Conservation (phyloP, 1,140 invertebrate species). For the Pseudomyrmex flavicornis region DNA sequence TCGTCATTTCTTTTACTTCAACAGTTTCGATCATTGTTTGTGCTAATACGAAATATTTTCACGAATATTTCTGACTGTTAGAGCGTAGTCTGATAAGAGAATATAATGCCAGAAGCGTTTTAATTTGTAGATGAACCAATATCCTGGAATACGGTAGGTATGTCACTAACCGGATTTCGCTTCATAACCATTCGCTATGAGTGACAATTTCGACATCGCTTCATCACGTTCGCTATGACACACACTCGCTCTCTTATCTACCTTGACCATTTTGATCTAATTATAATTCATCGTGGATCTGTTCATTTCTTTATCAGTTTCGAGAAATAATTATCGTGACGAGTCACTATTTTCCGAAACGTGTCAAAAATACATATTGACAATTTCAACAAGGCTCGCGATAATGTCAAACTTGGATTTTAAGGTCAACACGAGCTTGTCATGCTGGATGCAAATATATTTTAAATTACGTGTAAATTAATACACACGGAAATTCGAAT, state of each 20-base stretch:
- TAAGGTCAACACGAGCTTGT: too few relatives aligned
- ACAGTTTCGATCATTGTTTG: too few relatives aligned
- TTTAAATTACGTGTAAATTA: not conserved
- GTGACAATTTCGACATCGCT: slow-evolving; percentile 63
- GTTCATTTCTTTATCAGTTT: slow-evolving; percentile 7
- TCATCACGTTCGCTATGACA: slow-evolving; percentile 62
- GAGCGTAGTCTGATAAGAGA: not conserved
- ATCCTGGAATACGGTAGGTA: slow-evolving; percentile 72
- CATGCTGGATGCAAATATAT: not conserved
- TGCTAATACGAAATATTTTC: not conserved
- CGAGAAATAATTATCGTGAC: not conserved
- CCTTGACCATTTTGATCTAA: slow-evolving; percentile 36
- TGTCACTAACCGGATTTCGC: slow-evolving; percentile 73
- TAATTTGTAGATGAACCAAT: slow-evolving; percentile 50
- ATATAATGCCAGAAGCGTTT: slow-evolving; percentile 10
- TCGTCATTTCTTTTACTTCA: not conserved
- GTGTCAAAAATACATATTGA: not conserved
- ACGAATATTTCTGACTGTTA: not conserved
- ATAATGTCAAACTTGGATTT: too few relatives aligned
- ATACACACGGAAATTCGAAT: not conserved
- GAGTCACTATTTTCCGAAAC: not conserved
- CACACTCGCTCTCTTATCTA: slow-evolving; percentile 27
- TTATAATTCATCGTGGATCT: not conserved
- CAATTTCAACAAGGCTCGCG: not conserved
- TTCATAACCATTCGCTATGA: slow-evolving; percentile 78